Conservation (phyloP, 92 coral and sea anemone genomes). For the Heliopora coerulea region DNA sequence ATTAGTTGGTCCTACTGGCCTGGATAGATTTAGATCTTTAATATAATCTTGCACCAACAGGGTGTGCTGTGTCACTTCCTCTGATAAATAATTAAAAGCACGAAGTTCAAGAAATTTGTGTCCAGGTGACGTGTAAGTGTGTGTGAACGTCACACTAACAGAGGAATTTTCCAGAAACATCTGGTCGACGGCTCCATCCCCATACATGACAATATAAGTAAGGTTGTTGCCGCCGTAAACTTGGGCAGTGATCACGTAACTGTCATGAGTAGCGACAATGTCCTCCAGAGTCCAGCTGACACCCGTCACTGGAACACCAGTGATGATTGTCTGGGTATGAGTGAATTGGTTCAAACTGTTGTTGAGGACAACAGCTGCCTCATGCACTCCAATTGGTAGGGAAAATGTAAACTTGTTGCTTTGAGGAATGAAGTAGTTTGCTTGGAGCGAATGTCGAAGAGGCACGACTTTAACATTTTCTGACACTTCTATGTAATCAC, state of each 20-base stretch:
- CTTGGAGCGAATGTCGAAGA: conserved; percentile 21
- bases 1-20: conserved; percentile 29
- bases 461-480: not conserved
- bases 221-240: conserved; percentile 68
- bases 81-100: conserved; percentile 1
- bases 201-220: conserved; percentile 78
- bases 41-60: conserved; percentile 45
- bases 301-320: not conserved
- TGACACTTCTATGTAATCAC: conserved; percentile 11
- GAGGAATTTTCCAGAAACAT: not conserved
- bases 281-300: not conserved
- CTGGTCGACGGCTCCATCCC: conserved; percentile 55
- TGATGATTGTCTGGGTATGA: not conserved
- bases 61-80: not conserved
- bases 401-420: not conserved
- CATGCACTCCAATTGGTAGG: conserved; percentile 14
- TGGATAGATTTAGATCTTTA: conserved; percentile 35
- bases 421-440: conserved; percentile 9
- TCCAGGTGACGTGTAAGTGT: conserved; percentile 10
- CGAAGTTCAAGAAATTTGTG: conserved; percentile 9
- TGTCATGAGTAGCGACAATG: conserved; percentile 16
- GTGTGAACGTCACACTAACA: not conserved
- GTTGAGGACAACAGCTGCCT: not conserved
- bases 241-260: conserved; percentile 18
- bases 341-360: not conserved